These are phyloP conservation scores for Fistularia tabacaria DNA, from an alignment of 2,797 vertebrate species.

Conservation along the genomic window DNA sequence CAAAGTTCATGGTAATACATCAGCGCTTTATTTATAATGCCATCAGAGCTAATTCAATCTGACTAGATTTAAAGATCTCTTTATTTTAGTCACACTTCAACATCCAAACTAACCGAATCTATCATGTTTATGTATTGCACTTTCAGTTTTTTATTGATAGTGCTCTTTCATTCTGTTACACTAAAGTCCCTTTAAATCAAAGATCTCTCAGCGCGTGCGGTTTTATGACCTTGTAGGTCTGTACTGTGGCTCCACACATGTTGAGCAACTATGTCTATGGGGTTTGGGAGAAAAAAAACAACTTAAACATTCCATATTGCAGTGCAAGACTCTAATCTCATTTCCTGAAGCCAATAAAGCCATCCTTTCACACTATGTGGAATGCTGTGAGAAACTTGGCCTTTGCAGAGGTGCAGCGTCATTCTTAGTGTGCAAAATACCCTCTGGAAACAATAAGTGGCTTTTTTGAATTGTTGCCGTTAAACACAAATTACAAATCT, in stretches of 20 bases:
- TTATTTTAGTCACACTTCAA: too few species aligned
- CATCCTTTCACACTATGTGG: slow-evolving; percentile 11
- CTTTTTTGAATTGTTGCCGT: too few species aligned
- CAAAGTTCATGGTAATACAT: too few species aligned
- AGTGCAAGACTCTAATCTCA: slow-evolving; percentile 42
- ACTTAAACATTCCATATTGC: slow-evolving; percentile 52
- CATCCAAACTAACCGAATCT: background rate
- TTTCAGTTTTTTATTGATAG: slow-evolving; percentile 1
- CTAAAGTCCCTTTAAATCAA: slow-evolving; percentile 14
- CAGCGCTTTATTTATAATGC: too few species aligned
- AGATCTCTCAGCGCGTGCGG: slow-evolving; percentile 5
- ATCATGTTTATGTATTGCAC: background rate
- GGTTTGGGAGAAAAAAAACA: slow-evolving; percentile 10
- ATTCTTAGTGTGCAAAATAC: slow-evolving; percentile 8
- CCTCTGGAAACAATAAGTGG: too few species aligned
- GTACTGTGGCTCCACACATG: slow-evolving; percentile 14
- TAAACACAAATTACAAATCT: too few species aligned
- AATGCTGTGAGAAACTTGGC: slow-evolving; percentile 2
- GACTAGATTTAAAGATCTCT: too few species aligned
- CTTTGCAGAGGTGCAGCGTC: slow-evolving; percentile 22
- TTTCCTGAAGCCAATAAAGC: slow-evolving; percentile 42
- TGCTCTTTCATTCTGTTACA: background rate
- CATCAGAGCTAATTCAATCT: too few species aligned
- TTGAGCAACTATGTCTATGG: slow-evolving; percentile 36
- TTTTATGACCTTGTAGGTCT: slow-evolving; percentile 18